A percentile compares a stretch with the other conserved stretches of the same genome.
phyloP scores from a whole-genome alignment of 2,797 vertebrate genomes.

The Sebastes aleutianus region DNA sequence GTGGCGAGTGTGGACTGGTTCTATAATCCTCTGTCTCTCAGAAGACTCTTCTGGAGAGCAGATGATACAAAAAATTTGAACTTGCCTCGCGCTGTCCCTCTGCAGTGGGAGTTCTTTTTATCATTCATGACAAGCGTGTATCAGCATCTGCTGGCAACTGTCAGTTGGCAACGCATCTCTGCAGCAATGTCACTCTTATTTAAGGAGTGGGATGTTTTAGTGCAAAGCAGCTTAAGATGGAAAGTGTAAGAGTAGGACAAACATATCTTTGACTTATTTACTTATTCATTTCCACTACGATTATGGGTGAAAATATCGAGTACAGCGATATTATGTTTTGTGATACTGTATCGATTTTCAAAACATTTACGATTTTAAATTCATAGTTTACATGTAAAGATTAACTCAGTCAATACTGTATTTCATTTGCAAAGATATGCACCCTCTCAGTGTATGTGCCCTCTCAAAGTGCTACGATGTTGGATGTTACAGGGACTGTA shows the following conservation, averaged over 20 bases:
- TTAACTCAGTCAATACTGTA: too few species aligned
- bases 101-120: constrained; percentile 32
- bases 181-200: constrained; percentile 10
- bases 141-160: constrained; percentile 20
- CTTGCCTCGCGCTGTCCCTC: constrained; percentile 12
- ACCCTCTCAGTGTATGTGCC: too few species aligned
- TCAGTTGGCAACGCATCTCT: constrained; percentile 1
- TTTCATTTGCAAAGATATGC: too few species aligned
- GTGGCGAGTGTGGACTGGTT: constrained; percentile 20
- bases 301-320: background rate
- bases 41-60: constrained; percentile 40
- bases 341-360: background rate
- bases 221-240: background rate
- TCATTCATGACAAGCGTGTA: constrained; percentile 17
- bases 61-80: constrained; percentile 34
- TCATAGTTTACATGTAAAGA: background rate
- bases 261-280: background rate
- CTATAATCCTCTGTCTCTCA: constrained; percentile 44
- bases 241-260: background rate
- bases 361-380: background rate
- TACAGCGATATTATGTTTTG: background rate
- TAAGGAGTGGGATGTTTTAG: constrained; percentile 16
- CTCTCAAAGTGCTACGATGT: too few species aligned
- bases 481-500: too few species aligned
- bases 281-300: background rate